Conservation (phyloP, 2,113 vertebrate species). For the Phaethon lepturus region DNA sequence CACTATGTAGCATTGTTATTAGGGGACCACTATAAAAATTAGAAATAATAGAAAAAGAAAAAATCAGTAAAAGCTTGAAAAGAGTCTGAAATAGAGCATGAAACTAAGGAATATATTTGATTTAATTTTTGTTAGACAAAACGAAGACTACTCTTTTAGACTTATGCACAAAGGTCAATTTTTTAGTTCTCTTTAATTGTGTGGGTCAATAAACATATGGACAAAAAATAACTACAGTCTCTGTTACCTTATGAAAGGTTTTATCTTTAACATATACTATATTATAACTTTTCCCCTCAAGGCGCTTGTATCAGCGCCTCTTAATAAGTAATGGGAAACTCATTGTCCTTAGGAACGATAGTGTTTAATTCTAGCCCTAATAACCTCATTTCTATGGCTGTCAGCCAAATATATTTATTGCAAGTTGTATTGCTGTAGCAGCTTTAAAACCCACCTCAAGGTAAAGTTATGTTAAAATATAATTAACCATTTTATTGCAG, state of each 20-base stretch:
- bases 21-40: not conserved
- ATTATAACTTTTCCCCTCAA: not conserved
- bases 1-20: not conserved
- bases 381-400: conserved; percentile 30
- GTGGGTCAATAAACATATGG: not conserved
- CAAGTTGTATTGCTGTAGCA: not conserved
- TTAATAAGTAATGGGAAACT: conserved; percentile 18
- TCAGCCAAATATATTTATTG: conserved; percentile 47
- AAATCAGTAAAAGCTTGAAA: not conserved
- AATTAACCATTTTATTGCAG: conserved; percentile 63
- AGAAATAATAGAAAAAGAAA: not conserved
- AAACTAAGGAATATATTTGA: not conserved
- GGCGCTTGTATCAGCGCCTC: not conserved
- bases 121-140: not conserved
- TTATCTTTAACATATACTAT: not conserved
- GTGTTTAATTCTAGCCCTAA: conserved; percentile 15
- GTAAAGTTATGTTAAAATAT: conserved; percentile 59
- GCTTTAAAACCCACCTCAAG: conserved; percentile 51
- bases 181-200: not conserved
- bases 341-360: not conserved
- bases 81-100: not conserved
- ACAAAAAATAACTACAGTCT: not conserved
- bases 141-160: not conserved
- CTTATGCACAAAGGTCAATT: not conserved
- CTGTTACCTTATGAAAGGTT: not conserved